Percentiles rank a stretch among this genome's conserved stretches.
Conservation (phyloP, 2,797 vertebrate genomes). For the Hybognathus amarus region DNA sequence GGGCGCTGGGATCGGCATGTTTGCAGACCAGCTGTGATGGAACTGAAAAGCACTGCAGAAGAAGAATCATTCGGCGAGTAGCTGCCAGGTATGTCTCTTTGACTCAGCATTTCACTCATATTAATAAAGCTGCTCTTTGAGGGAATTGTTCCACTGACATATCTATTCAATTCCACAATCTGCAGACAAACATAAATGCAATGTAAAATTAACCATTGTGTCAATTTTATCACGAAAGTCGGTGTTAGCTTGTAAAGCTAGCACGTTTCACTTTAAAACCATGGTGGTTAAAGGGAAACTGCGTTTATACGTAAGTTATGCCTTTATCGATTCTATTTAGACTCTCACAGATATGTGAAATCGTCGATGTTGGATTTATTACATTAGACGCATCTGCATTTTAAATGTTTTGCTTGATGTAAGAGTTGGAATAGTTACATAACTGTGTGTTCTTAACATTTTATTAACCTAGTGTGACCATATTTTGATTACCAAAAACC, state of each 20-base stretch:
- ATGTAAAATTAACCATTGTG: neutral
- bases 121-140: neutral
- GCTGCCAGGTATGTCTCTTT: neutral
- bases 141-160: neutral
- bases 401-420: neutral
- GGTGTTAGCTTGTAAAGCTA: slow-evolving; percentile 11
- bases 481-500: too few relatives aligned
- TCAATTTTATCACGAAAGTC: neutral
- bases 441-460: neutral
- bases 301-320: neutral
- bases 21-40: neutral
- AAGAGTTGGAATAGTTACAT: neutral
- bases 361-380: neutral
- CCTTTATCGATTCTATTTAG: neutral
- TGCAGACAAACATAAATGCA: neutral
- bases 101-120: neutral
- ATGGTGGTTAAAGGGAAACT: neutral
- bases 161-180: neutral
- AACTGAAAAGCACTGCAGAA: neutral
- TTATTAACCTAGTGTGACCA: neutral
- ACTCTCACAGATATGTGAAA: neutral
- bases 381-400: neutral
- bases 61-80: slow-evolving; percentile 1
- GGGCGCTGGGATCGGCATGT: neutral
- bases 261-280: neutral